Evolutionary conservation across 2,113 vertebrate species (phyloP).

Genomic region (Papio anubis): DNA sequence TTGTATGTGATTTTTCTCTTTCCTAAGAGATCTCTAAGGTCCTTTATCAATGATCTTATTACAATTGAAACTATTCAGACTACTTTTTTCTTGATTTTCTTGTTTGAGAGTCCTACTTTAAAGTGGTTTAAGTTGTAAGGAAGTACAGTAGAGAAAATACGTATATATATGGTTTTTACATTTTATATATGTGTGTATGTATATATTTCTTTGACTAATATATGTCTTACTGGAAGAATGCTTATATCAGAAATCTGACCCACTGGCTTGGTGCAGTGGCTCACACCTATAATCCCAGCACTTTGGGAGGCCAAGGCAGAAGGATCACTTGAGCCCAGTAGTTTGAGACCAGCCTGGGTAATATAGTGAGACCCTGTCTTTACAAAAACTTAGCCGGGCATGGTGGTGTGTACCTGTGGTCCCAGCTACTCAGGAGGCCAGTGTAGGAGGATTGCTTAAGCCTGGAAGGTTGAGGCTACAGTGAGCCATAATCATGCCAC

Average conservation of each 20-base stretch:
- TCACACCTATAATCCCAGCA: too few species aligned
- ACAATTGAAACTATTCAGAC: background rate
- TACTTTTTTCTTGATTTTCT: background rate
- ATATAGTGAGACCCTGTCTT: too few species aligned
- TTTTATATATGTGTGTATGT: background rate
- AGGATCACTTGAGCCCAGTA: too few species aligned
- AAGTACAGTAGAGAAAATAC: background rate
- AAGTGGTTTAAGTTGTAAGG: constrained; percentile 23
- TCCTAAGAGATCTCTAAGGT: background rate
- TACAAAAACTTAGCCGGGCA: too few species aligned
- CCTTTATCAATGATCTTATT: background rate
- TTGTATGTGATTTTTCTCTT: background rate
- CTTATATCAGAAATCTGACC: background rate
- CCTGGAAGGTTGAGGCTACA: too few species aligned
- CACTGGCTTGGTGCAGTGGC: too few species aligned
- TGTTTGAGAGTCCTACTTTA: constrained; percentile 18
- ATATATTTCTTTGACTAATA: background rate
- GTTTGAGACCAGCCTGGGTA: too few species aligned
- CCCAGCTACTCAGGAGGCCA: too few species aligned
- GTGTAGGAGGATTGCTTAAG: too few species aligned
- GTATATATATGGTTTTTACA: background rate
- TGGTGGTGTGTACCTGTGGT: too few species aligned
- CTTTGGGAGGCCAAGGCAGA: too few species aligned
- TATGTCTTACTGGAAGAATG: background rate
- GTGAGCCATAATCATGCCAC: too few species aligned